A percentile compares a stretch with the other conserved stretches of the same genome.
These are phyloP conservation scores for Patiria miniata DNA, from an alignment of 35 echinoderm and acorn worm species.

Conservation along the genomic window DNA sequence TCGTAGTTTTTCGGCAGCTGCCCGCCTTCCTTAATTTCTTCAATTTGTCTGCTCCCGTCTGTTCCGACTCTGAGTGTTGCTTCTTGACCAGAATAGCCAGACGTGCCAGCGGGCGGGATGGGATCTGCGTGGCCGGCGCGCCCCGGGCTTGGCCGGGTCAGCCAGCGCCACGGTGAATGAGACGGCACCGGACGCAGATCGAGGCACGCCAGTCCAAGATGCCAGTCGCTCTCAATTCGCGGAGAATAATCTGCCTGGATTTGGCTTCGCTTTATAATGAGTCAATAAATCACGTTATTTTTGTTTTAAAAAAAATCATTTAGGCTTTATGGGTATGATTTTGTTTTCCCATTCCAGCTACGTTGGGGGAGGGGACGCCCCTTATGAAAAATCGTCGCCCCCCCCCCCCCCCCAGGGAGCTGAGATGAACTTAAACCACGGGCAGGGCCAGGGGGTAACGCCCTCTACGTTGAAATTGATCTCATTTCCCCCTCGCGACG, in stretches of 20 bases:
- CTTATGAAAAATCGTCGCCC: not conserved
- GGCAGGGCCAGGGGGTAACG: too few species aligned
- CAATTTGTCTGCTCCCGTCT: not conserved
- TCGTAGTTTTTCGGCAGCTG: not conserved
- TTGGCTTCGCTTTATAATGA: not conserved
- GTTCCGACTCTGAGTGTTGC: not conserved
- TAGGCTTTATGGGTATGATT: not conserved
- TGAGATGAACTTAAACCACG: not conserved
- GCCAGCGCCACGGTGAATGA: slow-evolving; percentile 24
- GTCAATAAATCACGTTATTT: not conserved
- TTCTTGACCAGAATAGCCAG: not conserved
- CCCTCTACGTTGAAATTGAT: too few species aligned
- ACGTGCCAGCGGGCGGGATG: not conserved
- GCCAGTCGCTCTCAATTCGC: not conserved
- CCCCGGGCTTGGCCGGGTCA: not conserved
- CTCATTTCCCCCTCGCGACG: too few species aligned
- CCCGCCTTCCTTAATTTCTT: not conserved
- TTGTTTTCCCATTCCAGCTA: not conserved
- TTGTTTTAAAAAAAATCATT: not conserved
- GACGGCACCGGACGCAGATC: not conserved
- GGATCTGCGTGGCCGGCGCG: not conserved
- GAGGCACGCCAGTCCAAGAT: not conserved
- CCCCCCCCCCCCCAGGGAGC: not conserved
- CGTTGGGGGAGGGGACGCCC: not conserved
- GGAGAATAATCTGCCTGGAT: not conserved